Base-by-base conservation (phyloP, 2,888 invertebrate species). In the Parthenolecanium corni region DNA sequence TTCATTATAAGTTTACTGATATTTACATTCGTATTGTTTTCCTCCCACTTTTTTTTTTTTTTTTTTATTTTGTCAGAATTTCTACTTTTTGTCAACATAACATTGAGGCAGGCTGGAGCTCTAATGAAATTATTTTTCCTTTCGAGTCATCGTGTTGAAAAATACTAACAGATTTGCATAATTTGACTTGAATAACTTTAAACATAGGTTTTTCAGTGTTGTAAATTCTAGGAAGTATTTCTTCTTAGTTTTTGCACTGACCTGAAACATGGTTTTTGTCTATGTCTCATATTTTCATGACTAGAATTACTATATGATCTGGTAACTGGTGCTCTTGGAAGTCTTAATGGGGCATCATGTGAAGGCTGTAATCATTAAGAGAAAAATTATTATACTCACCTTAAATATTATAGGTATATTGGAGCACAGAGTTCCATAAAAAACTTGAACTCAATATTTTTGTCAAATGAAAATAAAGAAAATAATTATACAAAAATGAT, bases 231-330 rank as follows among this genome's bases (percentile, higher is more conserved):
- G 56, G 52, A 36, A 65, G 38, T 20, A 58, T 52, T 12, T 64
- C 58, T 9, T 31, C 31, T 31, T 31, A 9, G 4, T 31, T 31
- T 31, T 31, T 9, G 31, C 2, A 61, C 51, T n/a, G n/a, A 61
- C 61, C 61, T 61, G 14, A 61, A 61, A 18, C 49, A 51, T n/a
- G 49, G 24, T 36, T 61, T 61, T n/a, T 21, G 51, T 36, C 49
- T 61, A 5, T 47, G 11, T 31, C 18, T 57, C n/a, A 46, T 1
- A 31, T 46, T 46, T 57, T 57, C 57, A 14, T 57, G 57, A 46
- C 46, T 46, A 57, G 57, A 57, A 46, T 46, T 46, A n/a, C 57
- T 57, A 46, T 25, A 46, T 16, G 57, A 57, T 31, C 57, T 57
- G 44, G 57, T 57, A 25, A 57, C 42, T 16, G 57, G 57, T 46